A percentile compares a stretch with the other conserved stretches of the same genome.
These are phyloP conservation scores for Barbus barbus DNA, from an alignment of 2,113 vertebrate species.

Conservation along the genomic window DNA sequence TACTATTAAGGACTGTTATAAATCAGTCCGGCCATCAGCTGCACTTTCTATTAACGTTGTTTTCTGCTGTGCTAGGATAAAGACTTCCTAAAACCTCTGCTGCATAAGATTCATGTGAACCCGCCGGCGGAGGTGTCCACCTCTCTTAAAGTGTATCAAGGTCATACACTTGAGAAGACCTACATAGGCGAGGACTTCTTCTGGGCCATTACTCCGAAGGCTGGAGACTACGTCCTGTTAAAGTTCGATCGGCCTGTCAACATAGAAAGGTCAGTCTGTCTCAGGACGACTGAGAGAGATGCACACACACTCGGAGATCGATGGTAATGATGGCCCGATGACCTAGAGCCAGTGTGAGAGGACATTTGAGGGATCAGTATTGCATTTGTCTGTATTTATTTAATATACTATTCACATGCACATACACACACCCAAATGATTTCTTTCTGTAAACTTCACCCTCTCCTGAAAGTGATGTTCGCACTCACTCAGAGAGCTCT, in stretches of 20 bases:
- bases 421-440: background rate
- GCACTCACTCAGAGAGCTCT: background rate
- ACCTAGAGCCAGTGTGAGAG: background rate
- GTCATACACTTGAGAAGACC: conserved; percentile 94
- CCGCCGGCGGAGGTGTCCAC: conserved; percentile 96
- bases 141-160: conserved; percentile 97
- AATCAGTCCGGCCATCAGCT: background rate
- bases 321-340: background rate
- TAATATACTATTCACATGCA: background rate
- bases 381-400: background rate
- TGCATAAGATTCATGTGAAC: conserved; percentile 97
- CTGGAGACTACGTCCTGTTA: conserved; percentile 93
- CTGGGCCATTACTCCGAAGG: conserved; percentile 92
- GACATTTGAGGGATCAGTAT: background rate
- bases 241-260: conserved; percentile 95
- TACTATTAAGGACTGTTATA: background rate
- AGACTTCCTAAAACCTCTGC: conserved; percentile 96
- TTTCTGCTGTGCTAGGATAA: conserved; percentile 83
- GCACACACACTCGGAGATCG: background rate
- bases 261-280: conserved; percentile 83
- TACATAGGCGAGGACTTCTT: conserved; percentile 98
- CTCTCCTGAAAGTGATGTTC: background rate
- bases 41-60: background rate
- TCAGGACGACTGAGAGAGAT: background rate
- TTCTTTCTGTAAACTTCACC: background rate